These are phyloP conservation scores for Synergus gifuensis DNA, from an alignment of 2,888 invertebrate genomes.

Conservation along the genomic window DNA sequence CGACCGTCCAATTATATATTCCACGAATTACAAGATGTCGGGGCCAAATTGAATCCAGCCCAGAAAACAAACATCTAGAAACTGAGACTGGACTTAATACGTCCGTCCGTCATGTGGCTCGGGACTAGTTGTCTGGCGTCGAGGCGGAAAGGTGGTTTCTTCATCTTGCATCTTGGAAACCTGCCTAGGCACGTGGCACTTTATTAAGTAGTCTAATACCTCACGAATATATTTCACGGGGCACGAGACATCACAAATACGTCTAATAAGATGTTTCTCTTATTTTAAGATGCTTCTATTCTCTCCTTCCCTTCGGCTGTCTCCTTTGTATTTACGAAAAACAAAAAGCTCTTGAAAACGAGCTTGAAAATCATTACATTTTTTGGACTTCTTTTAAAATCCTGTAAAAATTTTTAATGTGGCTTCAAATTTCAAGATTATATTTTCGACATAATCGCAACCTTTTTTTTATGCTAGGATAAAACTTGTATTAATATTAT, in stretches of 20 bases:
- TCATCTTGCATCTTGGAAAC: constrained; percentile 59
- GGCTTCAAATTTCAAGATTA: too few relatives aligned
- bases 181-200: constrained; percentile 64
- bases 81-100: constrained; percentile 67
- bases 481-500: too few relatives aligned
- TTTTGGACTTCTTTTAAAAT: too few relatives aligned
- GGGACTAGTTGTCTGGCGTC: constrained; percentile 57
- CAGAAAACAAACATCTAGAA: constrained; percentile 64
- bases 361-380: too few relatives aligned
- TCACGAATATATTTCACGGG: background rate
- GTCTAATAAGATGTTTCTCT: too few relatives aligned
- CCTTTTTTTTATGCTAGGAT: too few relatives aligned
- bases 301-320: background rate
- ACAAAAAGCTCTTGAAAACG: too few relatives aligned
- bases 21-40: constrained; percentile 68
- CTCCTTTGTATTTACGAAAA: background rate
- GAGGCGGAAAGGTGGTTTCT: constrained; percentile 62
- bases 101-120: constrained; percentile 68
- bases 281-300: too few relatives aligned
- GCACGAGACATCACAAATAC: background rate
- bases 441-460: too few relatives aligned
- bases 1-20: constrained; percentile 70
- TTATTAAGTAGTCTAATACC: background rate
- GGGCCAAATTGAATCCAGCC: constrained; percentile 72
- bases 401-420: too few relatives aligned